Conservation (phyloP, 2,797 vertebrate species). For the Moxostoma hubbsi region DNA sequence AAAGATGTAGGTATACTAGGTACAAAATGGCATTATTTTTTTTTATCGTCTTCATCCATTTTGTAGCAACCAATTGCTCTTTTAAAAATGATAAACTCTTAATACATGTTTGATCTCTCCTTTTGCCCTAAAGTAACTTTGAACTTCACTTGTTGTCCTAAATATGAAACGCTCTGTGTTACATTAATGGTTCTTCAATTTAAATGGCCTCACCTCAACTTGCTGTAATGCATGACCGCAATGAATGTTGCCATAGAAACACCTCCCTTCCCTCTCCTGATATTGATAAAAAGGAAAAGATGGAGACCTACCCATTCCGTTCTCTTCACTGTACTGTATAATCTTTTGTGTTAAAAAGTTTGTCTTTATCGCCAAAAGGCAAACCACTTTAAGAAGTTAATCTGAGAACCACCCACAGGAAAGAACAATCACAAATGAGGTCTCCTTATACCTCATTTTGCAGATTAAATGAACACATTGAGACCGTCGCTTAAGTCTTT, state of each 20-base stretch:
- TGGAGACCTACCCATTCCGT: slow-evolving; percentile 42
- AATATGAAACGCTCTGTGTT: no score
- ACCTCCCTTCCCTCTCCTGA: slow-evolving; percentile 55
- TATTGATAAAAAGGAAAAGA: slow-evolving; percentile 39
- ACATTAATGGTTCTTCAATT: no score
- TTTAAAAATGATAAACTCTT: no score
- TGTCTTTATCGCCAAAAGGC: not conserved
- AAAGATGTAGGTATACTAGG: no score
- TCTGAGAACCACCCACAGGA: slow-evolving; percentile 10
- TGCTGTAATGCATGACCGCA: slow-evolving; percentile 56
- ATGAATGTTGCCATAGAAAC: slow-evolving; percentile 70
- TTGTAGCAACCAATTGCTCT: no score
- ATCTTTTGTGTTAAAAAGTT: slow-evolving; percentile 8
- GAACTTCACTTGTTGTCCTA: no score
- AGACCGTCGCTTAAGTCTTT: no score
- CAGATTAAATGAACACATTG: not conserved
- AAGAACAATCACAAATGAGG: slow-evolving; percentile 6
- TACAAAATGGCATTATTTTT: no score
- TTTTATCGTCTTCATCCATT: no score
- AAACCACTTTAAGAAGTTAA: not conserved
- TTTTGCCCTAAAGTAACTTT: no score
- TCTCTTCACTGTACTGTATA: slow-evolving; percentile 34
- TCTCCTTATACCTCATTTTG: not conserved
- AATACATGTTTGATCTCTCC: no score
- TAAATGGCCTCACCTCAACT: no score